Percentiles rank a stretch among this genome's conserved stretches.
Conservation (phyloP, 1,140 invertebrate genomes). For the Bombus difficillimus region DNA sequence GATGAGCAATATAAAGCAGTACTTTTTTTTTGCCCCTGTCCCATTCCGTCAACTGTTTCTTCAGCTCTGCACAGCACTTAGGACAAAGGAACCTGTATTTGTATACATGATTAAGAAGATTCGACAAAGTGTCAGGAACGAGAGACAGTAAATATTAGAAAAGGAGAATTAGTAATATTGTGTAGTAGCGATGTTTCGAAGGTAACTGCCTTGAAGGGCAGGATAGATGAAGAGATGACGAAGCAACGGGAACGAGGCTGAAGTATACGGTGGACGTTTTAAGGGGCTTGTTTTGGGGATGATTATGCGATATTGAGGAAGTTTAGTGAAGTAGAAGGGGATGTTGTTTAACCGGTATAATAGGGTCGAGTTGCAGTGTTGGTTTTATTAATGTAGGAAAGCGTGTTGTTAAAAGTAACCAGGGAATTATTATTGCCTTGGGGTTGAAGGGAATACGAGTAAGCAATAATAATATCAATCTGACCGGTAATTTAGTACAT, state of each 20-base stretch:
- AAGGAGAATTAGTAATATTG: background rate
- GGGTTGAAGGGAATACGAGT: background rate
- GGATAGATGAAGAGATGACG: background rate
- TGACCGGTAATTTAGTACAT: background rate
- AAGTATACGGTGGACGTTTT: background rate
- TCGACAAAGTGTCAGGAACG: background rate
- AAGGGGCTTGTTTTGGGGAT: conserved; percentile 16
- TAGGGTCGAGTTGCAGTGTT: background rate
- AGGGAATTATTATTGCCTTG: background rate
- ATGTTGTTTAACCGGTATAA: background rate
- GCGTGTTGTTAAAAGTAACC: background rate
- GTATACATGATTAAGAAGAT: background rate
- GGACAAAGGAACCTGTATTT: background rate
- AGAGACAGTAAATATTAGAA: too few relatives aligned
- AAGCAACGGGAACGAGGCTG: too few relatives aligned
- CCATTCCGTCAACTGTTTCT: background rate
- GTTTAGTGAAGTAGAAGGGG: conserved; percentile 7
- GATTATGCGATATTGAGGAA: conserved; percentile 7
- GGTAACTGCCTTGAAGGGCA: background rate
- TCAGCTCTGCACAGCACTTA: background rate
- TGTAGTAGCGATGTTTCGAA: background rate
- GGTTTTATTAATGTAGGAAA: conserved; percentile 6
- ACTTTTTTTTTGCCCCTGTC: too few relatives aligned
- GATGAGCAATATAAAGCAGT: too few relatives aligned
- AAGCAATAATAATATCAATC: background rate